Base-by-base conservation (phyloP, 2,888 invertebrate genomes). In the Octonoba sinensis region DNA sequence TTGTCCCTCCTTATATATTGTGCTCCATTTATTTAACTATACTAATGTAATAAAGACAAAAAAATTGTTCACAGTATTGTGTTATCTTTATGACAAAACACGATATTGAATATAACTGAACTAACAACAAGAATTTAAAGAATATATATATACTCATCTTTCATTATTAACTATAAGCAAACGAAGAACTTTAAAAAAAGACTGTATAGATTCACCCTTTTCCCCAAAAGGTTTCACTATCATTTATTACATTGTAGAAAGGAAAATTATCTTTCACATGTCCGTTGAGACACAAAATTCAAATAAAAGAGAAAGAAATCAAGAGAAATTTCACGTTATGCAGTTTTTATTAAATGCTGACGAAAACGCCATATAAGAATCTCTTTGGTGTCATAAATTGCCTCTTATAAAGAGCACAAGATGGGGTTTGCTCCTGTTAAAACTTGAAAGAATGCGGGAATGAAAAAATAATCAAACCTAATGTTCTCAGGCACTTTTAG, bases 331-430 rank as follows among this genome's bases (percentile, higher is more conserved):
- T 57, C 13, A 22, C 12, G 3, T 1, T 3, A 56, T 57, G 20
- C 8, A 57, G 13, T 8, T 22, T 57, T 57, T 22, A 20, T 15
- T 57, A 57, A 57, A 57, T 22, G 3, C 57, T 4, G 22, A 22
- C 16, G 65, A 46, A 47, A 65, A 47, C 49, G 47, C 15, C 65
- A 13, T 47, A 18, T 20, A 46, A 20, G 22, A 65, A 22, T 49
- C 47, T 65, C 65, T 65, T 22, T 36, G 65, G 65, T 20, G 24
- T 65, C 65, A 65, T 65, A 47, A 65, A 65, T 47, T 65, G 47
- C 20, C 13, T 18, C 47, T 46, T 20, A n/a, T 16, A 47, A 12
- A 47, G 15, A 65, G 18, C 46, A 65, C 16, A 49, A 65, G 49
- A 36, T 16, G 6, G n/a, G 16, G 18, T 22, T 62, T 36, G 51